phyloP scores from a whole-genome alignment of 2,888 invertebrate species.

The Formica aserva region DNA sequence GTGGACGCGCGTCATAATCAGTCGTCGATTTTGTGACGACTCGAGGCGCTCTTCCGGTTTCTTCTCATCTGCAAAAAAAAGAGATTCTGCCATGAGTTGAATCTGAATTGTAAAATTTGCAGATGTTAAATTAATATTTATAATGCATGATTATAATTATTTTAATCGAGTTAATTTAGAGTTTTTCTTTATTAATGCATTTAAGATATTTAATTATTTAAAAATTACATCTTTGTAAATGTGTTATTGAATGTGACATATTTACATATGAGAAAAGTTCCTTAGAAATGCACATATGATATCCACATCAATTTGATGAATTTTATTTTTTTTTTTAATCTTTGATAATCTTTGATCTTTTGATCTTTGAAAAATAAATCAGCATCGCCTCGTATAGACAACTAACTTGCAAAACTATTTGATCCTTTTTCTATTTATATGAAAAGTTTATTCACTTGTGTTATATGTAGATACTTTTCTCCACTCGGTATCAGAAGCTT shows the following conservation, averaged over 20 bases:
- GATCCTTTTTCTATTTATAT: conserved; percentile 25
- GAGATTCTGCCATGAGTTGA: neutral
- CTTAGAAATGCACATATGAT: neutral
- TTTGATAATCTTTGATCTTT: neutral
- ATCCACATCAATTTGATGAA: neutral
- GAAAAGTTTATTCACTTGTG: conserved; percentile 37
- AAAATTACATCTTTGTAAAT: neutral
- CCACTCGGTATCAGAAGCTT: neutral
- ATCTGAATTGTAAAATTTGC: neutral
- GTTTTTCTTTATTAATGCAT: neutral
- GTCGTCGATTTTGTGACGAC: conserved; percentile 81
- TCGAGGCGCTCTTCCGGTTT: conserved; percentile 72
- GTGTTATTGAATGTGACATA: neutral
- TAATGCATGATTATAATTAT: neutral
- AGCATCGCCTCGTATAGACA: neutral
- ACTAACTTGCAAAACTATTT: conserved; percentile 35
- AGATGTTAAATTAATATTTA: neutral
- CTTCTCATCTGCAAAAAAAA: conserved; percentile 77
- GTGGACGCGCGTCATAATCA: conserved; percentile 84
- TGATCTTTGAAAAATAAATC: conserved; percentile 10
- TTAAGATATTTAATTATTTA: neutral
- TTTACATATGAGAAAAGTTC: neutral
- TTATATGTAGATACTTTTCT: neutral
- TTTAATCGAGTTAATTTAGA: neutral
- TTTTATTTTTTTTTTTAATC: conserved; percentile 14